Conservation (phyloP, 2,113 vertebrate genomes). For the Phrynosoma platyrhinos region DNA sequence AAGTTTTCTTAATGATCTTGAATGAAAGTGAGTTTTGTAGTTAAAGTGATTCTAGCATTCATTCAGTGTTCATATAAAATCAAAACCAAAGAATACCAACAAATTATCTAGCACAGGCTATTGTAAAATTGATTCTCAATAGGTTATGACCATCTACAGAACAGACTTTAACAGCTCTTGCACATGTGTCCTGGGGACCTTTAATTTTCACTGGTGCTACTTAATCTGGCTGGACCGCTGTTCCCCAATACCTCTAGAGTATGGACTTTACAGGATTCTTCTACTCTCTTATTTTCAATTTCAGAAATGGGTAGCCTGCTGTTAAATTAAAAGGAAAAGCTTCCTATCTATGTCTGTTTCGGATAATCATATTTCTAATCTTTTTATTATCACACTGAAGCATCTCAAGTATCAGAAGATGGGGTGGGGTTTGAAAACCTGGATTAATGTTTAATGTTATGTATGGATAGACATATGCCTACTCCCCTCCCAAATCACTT, state of each 20-base stretch:
- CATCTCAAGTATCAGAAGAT: background rate
- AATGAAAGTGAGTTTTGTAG: constrained; percentile 29
- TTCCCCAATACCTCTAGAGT: background rate
- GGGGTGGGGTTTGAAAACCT: background rate
- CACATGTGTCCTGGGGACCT: background rate
- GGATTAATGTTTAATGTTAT: background rate
- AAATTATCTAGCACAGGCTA: constrained; percentile 25
- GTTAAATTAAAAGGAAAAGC: background rate
- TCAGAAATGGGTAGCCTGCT: background rate
- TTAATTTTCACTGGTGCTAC: constrained; percentile 11
- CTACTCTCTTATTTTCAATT: background rate
- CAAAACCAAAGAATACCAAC: constrained; percentile 33
- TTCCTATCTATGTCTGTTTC: background rate
- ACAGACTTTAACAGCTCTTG: background rate
- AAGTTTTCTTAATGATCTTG: background rate
- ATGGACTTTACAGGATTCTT: background rate
- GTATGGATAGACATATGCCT: constrained; percentile 3
- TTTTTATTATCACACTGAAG: background rate
- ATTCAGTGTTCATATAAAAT: background rate
- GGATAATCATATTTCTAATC: background rate
- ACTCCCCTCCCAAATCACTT: constrained; percentile 43
- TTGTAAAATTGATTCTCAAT: constrained; percentile 15
- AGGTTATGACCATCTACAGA: background rate
- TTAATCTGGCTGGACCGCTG: background rate
- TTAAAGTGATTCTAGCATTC: constrained; percentile 16